Evolutionary conservation across 2,797 vertebrate species (phyloP), one percentile per base, ranked within the genome.

Genomic region (Myotis myotis): DNA sequence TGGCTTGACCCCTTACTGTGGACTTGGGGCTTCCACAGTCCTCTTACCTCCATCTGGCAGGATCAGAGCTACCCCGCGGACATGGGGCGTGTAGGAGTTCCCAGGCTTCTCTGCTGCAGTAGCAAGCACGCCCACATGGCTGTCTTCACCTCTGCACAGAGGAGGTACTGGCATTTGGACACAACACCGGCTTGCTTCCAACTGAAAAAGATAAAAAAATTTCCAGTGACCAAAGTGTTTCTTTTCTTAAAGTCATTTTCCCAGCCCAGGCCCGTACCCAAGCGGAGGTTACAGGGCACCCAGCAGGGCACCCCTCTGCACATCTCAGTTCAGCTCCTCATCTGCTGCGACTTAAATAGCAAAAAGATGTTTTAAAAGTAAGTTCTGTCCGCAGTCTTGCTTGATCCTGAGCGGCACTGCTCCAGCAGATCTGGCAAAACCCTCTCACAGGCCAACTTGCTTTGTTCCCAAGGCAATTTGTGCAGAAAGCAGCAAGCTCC

Each of bases 331-430:
- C 62, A 78, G 62, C 41, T 68, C 89, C 28, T 91, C 44, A 2
- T 60, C 72, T 23, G 74, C 44, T 49, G 76, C 0, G 28, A 83
- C 81, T 94, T 89, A 93, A 88, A 88, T n/a, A 88, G 86, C 68
- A 85, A 94, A 72, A 78, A 53, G n/a, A 44, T 64, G 28, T 81
- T 75, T 74, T 30, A 13, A 60, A 95, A 93, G 76, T 87, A 92
- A 88, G 86, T 95, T 92, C 90, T 78, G 62, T 74, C 71, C 4
- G n/a, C 51, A 20, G 51, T 38, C 66, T 74, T 74, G 60, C 91
- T 91, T 86, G 92, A 84, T 81, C 87, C 83, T 71, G 47, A 79
- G 64, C 12, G 16, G 81, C 53, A 19, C 66, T 30, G n/a, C 76
- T 83, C 71, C 11, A 17, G 71, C 33, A 62, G 87, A 72, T 23